These are phyloP conservation scores for Psophia crepitans DNA, from an alignment of 2,113 vertebrate species.

Conservation along the genomic window DNA sequence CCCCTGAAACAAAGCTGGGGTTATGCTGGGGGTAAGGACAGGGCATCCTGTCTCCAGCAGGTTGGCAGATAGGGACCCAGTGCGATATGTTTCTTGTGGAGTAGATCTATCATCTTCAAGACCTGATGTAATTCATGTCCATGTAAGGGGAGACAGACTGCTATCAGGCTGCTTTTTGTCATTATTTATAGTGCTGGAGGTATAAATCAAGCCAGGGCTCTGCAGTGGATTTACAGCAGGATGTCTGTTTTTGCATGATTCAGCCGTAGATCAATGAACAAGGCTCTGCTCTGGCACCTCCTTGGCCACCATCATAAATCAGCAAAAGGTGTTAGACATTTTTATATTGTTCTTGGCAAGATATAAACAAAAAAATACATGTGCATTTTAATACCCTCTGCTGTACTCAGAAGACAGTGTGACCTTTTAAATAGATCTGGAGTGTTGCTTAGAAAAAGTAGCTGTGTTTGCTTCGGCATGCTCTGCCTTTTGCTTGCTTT, in stretches of 20 bases:
- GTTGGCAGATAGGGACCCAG: not conserved
- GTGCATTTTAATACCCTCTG: not conserved
- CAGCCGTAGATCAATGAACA: slow-evolving; percentile 32
- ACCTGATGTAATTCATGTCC: not conserved
- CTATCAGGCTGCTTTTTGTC: slow-evolving; percentile 13
- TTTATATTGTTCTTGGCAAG: slow-evolving; percentile 49
- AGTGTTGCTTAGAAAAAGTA: not conserved
- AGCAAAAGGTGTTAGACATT: slow-evolving; percentile 14
- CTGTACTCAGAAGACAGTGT: not conserved
- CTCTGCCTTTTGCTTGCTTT: not conserved
- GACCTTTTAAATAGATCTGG: not conserved
- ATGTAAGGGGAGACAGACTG: not conserved
- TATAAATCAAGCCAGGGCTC: slow-evolving; percentile 36
- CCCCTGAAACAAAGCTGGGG: not conserved
- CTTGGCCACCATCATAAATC: slow-evolving; percentile 24
- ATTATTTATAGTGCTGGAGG: slow-evolving; percentile 25
- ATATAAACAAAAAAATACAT: not conserved
- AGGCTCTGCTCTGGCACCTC: slow-evolving; percentile 29
- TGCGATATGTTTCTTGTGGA: not conserved
- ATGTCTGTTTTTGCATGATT: slow-evolving; percentile 34
- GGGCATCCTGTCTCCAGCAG: not conserved
- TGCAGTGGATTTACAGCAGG: slow-evolving; percentile 49
- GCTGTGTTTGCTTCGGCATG: not conserved
- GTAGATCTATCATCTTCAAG: slow-evolving; percentile 12
- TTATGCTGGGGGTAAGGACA: not conserved